Conservation (phyloP, 2,113 vertebrate genomes). For the Oreochromis tanganicae region DNA sequence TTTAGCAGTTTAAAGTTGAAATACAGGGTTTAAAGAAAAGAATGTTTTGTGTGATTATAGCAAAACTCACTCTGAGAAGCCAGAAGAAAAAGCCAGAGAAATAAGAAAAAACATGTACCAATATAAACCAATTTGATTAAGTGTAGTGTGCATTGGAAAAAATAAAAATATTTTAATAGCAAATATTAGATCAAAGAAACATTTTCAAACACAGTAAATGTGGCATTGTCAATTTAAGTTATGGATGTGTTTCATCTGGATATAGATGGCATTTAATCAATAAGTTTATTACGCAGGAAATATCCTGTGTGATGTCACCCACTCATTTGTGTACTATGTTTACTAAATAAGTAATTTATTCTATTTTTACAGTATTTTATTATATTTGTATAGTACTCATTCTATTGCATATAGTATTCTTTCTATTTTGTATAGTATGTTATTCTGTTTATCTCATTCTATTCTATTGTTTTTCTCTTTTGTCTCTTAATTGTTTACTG, state of each 20-base stretch:
- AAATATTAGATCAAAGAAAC: not conserved
- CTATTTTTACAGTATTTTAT: not conserved
- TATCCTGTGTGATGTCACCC: not conserved
- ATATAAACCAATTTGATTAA: not conserved
- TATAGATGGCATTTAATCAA: not conserved
- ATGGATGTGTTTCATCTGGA: not conserved
- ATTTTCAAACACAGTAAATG: not conserved
- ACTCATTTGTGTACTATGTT: not conserved
- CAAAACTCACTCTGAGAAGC: not conserved
- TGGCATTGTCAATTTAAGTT: not conserved
- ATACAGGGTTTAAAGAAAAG: not conserved
- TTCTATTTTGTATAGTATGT: not conserved
- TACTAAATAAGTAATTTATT: not conserved
- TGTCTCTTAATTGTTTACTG: too few relatives aligned
- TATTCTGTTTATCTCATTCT: not conserved
- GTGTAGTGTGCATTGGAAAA: not conserved
- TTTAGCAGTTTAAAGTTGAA: not conserved
- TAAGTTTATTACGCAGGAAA: not conserved
- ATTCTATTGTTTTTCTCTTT: too few relatives aligned
- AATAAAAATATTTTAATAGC: not conserved
- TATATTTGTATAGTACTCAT: not conserved
- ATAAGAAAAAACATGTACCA: not conserved
- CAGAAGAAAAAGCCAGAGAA: not conserved
- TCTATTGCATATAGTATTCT: too few relatives aligned
- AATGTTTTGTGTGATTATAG: not conserved